Percentiles rank a stretch among this genome's conserved stretches.
phyloP scores from a whole-genome alignment of 1,140 invertebrate species.

The Aphidius ervi region DNA sequence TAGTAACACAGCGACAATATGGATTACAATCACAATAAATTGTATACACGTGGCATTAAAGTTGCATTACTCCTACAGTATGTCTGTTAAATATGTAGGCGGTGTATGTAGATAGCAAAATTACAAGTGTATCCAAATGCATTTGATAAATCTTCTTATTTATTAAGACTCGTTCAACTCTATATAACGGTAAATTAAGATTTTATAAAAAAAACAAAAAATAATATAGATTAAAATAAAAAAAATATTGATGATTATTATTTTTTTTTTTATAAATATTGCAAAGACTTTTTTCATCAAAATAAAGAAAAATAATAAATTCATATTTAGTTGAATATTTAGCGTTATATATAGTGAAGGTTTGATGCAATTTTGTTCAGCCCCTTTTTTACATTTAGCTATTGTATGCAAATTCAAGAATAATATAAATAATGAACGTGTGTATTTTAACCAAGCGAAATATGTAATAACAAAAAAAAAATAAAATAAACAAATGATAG shows the following conservation, averaged over 20 bases:
- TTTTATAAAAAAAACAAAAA: no score
- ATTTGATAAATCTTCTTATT: neutral
- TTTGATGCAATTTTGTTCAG: neutral
- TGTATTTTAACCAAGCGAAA: conserved; percentile 6
- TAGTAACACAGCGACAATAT: conserved; percentile 9
- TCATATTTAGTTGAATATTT: neutral
- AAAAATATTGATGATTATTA: neutral
- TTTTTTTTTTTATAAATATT: neutral
- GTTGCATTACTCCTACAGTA: conserved; percentile 1
- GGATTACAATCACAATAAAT: conserved; percentile 11
- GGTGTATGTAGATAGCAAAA: conserved; percentile 1
- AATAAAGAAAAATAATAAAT: conserved; percentile 7
- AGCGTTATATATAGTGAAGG: conserved; percentile 1
- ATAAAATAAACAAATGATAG: conserved; percentile 17
- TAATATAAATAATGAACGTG: conserved; percentile 27
- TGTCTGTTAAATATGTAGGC: conserved; percentile 1
- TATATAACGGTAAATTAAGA: no score
- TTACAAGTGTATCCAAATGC: conserved; percentile 3
- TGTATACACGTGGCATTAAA: conserved; percentile 8
- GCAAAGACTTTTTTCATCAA: no score
- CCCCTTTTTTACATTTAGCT: conserved; percentile 21
- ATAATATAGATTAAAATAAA: no score
- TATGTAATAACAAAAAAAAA: conserved; percentile 13
- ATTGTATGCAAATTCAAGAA: conserved; percentile 33
- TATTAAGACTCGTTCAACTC: no score